phyloP scores from a whole-genome alignment of 1,140 invertebrate species.

The Hypsibius dujardini region DNA sequence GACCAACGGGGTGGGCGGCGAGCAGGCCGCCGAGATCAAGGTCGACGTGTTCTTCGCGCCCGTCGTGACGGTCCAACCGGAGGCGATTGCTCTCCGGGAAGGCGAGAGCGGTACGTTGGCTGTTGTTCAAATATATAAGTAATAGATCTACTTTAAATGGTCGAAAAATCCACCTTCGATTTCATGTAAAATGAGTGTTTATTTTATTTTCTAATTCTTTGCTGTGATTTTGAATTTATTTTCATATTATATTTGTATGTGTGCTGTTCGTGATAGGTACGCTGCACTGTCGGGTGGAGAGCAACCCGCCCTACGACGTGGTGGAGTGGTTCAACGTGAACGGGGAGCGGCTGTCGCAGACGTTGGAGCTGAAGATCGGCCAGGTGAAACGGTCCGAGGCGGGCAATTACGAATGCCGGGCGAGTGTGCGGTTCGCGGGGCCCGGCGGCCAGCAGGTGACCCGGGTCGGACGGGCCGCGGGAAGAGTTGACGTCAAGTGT shows the following conservation, averaged over 20 bases:
- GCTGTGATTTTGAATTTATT: too few relatives aligned
- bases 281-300: not conserved
- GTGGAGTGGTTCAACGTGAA: not conserved
- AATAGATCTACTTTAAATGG: too few relatives aligned
- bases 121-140: too few relatives aligned
- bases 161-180: too few relatives aligned
- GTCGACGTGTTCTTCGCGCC: constrained; percentile 15
- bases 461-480: not conserved
- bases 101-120: not conserved
- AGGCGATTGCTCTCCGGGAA: not conserved
- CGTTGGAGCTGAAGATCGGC: not conserved
- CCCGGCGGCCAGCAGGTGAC: not conserved
- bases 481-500: not conserved
- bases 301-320: not conserved
- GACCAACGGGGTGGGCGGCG: constrained; percentile 24
- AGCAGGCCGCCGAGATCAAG: constrained; percentile 19
- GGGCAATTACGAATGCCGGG: not conserved
- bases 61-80: not conserved
- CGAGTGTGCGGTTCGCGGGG: not conserved
- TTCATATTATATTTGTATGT: too few relatives aligned
- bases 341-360: not conserved
- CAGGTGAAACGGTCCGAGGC: not conserved
- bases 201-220: too few relatives aligned
- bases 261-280: too few relatives aligned
- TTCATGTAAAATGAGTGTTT: too few relatives aligned